Evolutionary conservation across 2,797 vertebrate genomes (phyloP).

Genomic region (Crax fasciolata): DNA sequence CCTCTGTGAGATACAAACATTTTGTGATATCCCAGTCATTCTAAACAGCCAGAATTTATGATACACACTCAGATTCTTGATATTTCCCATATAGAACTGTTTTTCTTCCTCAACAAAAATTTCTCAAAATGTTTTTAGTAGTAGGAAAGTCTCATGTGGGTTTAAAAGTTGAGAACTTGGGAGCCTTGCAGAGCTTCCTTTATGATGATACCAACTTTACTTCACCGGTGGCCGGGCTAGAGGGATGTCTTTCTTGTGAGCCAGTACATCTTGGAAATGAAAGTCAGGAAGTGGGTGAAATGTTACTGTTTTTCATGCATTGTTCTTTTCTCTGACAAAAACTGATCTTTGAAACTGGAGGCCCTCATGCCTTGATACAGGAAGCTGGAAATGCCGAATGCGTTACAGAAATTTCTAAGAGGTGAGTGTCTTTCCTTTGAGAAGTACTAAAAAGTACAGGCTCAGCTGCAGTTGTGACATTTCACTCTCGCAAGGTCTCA

Average conservation of each 20-base stretch:
- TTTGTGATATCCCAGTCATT: not conserved
- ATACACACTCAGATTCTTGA: not conserved
- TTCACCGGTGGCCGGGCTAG: not conserved
- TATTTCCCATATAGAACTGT: not conserved
- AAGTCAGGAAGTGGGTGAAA: not conserved
- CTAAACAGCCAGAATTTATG: not conserved
- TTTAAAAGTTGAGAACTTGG: not conserved
- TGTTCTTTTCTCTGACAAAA: not conserved
- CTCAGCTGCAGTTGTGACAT: not conserved
- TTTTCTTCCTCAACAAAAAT: not conserved
- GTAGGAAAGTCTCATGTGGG: not conserved
- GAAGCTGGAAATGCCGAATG: not conserved
- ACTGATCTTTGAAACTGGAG: not conserved
- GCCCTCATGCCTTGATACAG: not conserved
- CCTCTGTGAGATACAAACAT: not conserved
- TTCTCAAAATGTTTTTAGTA: not conserved
- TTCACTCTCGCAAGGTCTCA: not conserved
- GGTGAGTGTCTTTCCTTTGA: not conserved
- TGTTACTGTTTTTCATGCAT: not conserved
- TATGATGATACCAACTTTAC: not conserved
- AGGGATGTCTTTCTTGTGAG: not conserved
- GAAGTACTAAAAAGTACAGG: not conserved
- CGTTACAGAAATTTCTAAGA: not conserved
- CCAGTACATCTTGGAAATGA: not conserved
- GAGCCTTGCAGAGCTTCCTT: not conserved